Evolutionary conservation across 2,113 vertebrate species (phyloP).

Genomic region (Epinephelus lanceolatus): DNA sequence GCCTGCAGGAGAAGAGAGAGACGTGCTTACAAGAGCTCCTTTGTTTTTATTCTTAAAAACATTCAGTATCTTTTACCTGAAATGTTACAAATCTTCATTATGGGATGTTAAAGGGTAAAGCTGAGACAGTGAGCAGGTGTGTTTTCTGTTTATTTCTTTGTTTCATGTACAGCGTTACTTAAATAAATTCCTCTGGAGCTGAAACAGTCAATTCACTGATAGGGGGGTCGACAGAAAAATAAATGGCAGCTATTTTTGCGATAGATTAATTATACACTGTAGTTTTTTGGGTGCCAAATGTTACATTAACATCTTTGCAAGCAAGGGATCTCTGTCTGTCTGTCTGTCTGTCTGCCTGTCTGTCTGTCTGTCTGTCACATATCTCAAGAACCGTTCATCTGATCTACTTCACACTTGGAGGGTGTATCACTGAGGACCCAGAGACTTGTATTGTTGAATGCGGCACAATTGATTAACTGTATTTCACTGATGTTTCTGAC

Average conservation of each 20-base stretch:
- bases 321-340: too few relatives aligned
- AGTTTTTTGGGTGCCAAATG: not conserved
- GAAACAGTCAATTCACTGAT: not conserved
- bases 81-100: not conserved
- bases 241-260: not conserved
- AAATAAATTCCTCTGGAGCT: too few relatives aligned
- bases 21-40: not conserved
- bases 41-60: conserved; percentile 24
- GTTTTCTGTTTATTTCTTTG: not conserved
- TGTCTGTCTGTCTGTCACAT: too few relatives aligned
- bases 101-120: not conserved
- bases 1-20: conserved; percentile 83
- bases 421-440: too few relatives aligned
- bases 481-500: too few relatives aligned
- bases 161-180: not conserved
- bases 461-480: too few relatives aligned
- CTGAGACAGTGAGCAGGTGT: not conserved
- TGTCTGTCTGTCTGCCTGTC: too few relatives aligned
- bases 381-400: too few relatives aligned
- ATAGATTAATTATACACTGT: not conserved
- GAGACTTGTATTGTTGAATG: too few relatives aligned
- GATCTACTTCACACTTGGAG: too few relatives aligned
- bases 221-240: not conserved
- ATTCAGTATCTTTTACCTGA: not conserved
- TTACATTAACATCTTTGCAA: too few relatives aligned